A percentile compares a stretch with the other conserved stretches of the same genome.
phyloP scores from a whole-genome alignment of 2,113 vertebrate genomes.

The Colaptes auratus region DNA sequence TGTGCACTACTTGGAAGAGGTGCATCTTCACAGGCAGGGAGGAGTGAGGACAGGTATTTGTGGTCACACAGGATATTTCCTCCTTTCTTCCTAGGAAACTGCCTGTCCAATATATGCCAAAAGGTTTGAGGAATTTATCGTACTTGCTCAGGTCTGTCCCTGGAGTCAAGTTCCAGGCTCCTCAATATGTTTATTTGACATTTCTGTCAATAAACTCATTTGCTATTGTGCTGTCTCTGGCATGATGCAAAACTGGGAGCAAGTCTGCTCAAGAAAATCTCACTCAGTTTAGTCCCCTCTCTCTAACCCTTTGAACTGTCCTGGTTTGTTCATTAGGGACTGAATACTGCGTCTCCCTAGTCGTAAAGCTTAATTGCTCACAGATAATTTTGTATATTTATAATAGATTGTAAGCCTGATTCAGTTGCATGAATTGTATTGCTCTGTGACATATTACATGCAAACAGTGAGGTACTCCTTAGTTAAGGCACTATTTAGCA shows the following conservation, averaged over 20 bases:
- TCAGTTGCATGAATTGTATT: neutral
- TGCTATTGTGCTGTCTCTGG: neutral
- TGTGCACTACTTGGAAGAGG: accelerated
- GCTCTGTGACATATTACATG: neutral
- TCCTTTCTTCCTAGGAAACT: neutral
- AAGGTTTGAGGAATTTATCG: neutral
- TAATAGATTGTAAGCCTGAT: neutral
- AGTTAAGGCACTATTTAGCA: neutral
- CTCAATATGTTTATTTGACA: neutral
- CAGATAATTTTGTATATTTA: neutral
- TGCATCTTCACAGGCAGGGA: neutral
- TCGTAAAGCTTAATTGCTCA: neutral
- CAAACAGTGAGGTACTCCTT: neutral
- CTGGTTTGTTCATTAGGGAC: neutral
- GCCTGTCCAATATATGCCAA: accelerated
- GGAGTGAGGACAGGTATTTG: neutral
- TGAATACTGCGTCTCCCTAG: neutral
- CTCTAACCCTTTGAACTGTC: neutral
- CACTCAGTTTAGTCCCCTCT: neutral
- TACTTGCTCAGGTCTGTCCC: neutral
- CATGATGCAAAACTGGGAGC: neutral
- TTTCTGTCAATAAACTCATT: neutral
- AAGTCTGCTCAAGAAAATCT: neutral
- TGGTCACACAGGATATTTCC: neutral
- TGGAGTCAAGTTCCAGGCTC: neutral